Evolutionary conservation across 2,113 vertebrate species (phyloP).

Genomic region (Nestor notabilis): DNA sequence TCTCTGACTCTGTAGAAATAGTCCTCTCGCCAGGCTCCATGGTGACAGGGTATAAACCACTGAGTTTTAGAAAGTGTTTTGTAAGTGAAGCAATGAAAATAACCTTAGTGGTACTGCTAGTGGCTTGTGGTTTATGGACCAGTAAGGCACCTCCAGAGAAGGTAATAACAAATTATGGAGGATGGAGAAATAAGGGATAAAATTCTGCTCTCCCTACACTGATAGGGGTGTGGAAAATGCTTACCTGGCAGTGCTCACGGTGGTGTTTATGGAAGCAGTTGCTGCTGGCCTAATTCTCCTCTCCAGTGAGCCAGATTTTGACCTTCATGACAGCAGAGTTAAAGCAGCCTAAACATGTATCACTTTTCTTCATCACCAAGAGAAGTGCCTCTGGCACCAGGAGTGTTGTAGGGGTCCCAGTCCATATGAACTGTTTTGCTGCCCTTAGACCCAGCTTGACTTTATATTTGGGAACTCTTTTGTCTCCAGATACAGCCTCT

Average conservation of each 20-base stretch:
- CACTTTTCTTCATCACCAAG: not conserved
- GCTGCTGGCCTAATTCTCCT: not conserved
- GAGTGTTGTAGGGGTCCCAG: not conserved
- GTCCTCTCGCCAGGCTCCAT: not conserved
- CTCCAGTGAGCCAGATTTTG: not conserved
- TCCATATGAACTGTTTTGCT: not conserved
- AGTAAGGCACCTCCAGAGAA: not conserved
- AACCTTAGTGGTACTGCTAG: not conserved
- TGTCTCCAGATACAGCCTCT: not conserved
- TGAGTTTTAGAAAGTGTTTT: not conserved
- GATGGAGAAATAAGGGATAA: not conserved
- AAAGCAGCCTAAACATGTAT: not conserved
- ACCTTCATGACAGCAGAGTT: not conserved
- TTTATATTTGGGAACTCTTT: not conserved
- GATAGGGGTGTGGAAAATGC: not conserved
- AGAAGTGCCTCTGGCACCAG: not conserved
- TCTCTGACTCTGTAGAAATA: not conserved
- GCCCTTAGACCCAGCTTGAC: not conserved
- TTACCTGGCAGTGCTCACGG: not conserved
- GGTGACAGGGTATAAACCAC: not conserved
- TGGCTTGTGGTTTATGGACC: not conserved
- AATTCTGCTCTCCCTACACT: not conserved
- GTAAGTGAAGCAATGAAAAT: not conserved
- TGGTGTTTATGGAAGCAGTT: not conserved
- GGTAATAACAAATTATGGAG: not conserved